A percentile compares a stretch with the other conserved stretches of the same genome.
These are phyloP conservation scores for Ditula angustiorana DNA, from an alignment of 2,888 invertebrate genomes.

Conservation along the genomic window DNA sequence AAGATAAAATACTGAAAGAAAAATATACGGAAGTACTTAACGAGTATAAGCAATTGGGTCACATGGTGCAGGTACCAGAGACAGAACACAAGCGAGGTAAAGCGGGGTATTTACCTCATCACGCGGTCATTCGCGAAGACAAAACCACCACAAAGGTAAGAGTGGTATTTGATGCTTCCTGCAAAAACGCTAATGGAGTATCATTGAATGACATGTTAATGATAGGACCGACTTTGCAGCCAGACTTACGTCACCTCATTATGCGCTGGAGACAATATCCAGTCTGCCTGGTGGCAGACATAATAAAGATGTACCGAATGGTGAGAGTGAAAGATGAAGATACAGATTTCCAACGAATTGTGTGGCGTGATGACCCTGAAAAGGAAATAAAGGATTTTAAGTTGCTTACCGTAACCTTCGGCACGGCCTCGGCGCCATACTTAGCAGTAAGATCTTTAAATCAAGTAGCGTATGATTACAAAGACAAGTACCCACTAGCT, in stretches of 20 bases:
- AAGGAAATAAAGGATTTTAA: conserved; percentile 42
- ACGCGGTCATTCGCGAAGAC: conserved; percentile 48
- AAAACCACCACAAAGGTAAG: conserved; percentile 48
- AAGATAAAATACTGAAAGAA: conserved; percentile 23
- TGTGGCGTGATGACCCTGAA: conserved; percentile 41
- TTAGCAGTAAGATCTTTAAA: conserved; percentile 49
- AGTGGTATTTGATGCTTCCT: conserved; percentile 49
- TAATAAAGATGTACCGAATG: conserved; percentile 55
- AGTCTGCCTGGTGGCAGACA: conserved; percentile 47
- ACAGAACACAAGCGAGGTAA: conserved; percentile 7
- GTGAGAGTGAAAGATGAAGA: conserved; percentile 45
- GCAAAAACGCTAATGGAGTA: conserved; percentile 40
- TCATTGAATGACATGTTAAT: conserved; percentile 48
- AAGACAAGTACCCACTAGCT: conserved; percentile 43
- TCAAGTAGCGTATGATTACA: conserved; percentile 48
- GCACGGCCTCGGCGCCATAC: conserved; percentile 50
- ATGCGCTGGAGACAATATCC: conserved; percentile 47
- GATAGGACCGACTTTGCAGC: conserved; percentile 48
- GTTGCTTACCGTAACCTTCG: conserved; percentile 49
- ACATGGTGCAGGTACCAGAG: conserved; percentile 26
- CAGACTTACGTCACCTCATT: conserved; percentile 48
- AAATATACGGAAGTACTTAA: conserved; percentile 34
- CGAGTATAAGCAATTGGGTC: conserved; percentile 36
- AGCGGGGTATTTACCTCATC: conserved; percentile 50
- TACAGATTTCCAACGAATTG: conserved; percentile 45